Base-by-base conservation (phyloP, 2,797 vertebrate species). In the Brachyrhaphis roseni region DNA sequence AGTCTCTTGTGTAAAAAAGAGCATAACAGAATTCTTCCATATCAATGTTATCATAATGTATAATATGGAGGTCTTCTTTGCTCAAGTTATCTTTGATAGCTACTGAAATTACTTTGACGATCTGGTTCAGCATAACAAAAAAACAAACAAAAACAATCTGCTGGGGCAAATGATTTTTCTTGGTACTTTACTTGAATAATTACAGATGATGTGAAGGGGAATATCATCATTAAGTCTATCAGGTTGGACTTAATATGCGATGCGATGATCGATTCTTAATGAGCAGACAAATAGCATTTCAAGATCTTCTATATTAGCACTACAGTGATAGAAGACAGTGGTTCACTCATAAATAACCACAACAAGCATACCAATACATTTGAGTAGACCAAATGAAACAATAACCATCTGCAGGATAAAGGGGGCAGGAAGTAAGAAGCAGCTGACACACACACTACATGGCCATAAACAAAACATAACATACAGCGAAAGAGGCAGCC, bases 281-380 rank as follows among this genome's bases (percentile, higher is more conserved):
- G 51, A 85, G 80, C 80, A 89, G 81, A 90, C 87, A 87, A 89
- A 91, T 73, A 79, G 85, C 83, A 87, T 91, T 83, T 90, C 71
- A 84, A 86, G 89, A 91, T 86, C 82, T 85, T 90, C 87, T 86
- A 77, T 82, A 90, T 91, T 87, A 91, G 87, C 89, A 89, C 83
- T 91, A 86, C 79, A 87, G 75, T 68, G 70, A 77, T 57, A 86
- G 70, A 83, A 70, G 62, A 87, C 47, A n/a, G 66, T 78, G 84
- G 83, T 59, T 85, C 85, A 83, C 86, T 86, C 85, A 92, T 94
- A 89, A 88, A 90, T 92, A 86, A 89, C 82, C 86, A 82, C 87
- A 89, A 88, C 74, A 78, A 88, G 79, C 53, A 71, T 36, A 85
- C 84, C 89, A 88, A 85, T 91, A 82, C 57, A 82, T 86, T 74